Conservation (phyloP, 2,113 vertebrate genomes). For the Tachuris rubrigastra region DNA sequence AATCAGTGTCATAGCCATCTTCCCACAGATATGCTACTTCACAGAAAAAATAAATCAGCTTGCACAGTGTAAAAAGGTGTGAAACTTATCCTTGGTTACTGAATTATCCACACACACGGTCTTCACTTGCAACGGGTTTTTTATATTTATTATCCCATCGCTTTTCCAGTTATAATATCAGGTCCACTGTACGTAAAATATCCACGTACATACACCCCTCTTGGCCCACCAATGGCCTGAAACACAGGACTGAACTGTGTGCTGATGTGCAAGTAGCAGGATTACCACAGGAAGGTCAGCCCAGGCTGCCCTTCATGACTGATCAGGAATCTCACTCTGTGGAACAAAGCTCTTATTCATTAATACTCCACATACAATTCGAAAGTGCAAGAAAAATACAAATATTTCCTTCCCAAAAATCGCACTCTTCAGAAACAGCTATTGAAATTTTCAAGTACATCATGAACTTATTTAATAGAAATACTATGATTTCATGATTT, state of each 20-base stretch:
- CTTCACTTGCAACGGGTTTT: background rate
- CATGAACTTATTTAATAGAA: background rate
- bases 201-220: fast-evolving
- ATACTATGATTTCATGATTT: background rate
- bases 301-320: background rate
- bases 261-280: background rate
- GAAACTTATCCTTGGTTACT: background rate
- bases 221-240: background rate
- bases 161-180: background rate
- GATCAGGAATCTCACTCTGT: background rate
- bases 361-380: background rate
- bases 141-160: background rate
- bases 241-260: background rate
- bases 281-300: background rate
- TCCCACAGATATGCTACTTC: background rate
- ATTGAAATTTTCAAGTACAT: background rate
- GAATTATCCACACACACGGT: background rate
- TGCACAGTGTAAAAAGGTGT: background rate
- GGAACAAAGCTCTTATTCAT: background rate
- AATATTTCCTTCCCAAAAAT: background rate
- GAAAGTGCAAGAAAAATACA: background rate
- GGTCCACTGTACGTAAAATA: background rate
- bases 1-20: background rate
- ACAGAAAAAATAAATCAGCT: background rate
- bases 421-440: background rate